A percentile compares a stretch with the other conserved stretches of the same genome.
Conservation (phyloP, 2,888 invertebrate genomes). For the Beris chalybata region DNA sequence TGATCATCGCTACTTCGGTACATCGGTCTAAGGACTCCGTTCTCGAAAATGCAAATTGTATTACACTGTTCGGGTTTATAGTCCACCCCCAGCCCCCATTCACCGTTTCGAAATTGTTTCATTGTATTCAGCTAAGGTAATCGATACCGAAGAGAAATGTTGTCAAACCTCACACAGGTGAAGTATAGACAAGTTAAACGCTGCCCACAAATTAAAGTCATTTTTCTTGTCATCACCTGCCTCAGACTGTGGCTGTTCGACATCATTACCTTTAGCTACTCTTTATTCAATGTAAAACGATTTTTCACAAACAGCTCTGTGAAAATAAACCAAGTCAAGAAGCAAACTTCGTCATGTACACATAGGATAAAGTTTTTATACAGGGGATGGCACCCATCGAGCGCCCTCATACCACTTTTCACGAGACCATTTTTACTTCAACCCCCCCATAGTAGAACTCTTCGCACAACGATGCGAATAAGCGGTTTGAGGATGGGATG, state of each 20-base stretch:
- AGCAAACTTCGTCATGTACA: too few species aligned
- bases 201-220: constrained; percentile 31
- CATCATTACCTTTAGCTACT: constrained; percentile 13
- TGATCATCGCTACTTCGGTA: constrained; percentile 15
- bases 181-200: constrained; percentile 20
- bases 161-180: constrained; percentile 1
- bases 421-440: too few species aligned
- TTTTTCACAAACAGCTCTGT: constrained; percentile 20
- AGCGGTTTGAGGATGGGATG: background rate
- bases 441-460: too few species aligned
- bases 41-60: constrained; percentile 27
- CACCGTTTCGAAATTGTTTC: constrained; percentile 20
- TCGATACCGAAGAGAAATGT: constrained; percentile 13
- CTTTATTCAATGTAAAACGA: constrained; percentile 25
- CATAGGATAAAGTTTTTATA: too few species aligned
- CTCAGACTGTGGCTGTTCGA: constrained; percentile 7
- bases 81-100: background rate
- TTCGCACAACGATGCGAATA: too few species aligned
- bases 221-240: constrained; percentile 31
- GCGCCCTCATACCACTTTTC: too few species aligned
- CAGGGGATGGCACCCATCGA: too few species aligned
- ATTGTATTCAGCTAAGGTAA: constrained; percentile 18
- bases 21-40: background rate
- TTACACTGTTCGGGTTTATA: constrained; percentile 20
- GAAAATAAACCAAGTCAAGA: background rate